phyloP scores from a whole-genome alignment of 2,888 invertebrate genomes.

The Oligia strigilis region DNA sequence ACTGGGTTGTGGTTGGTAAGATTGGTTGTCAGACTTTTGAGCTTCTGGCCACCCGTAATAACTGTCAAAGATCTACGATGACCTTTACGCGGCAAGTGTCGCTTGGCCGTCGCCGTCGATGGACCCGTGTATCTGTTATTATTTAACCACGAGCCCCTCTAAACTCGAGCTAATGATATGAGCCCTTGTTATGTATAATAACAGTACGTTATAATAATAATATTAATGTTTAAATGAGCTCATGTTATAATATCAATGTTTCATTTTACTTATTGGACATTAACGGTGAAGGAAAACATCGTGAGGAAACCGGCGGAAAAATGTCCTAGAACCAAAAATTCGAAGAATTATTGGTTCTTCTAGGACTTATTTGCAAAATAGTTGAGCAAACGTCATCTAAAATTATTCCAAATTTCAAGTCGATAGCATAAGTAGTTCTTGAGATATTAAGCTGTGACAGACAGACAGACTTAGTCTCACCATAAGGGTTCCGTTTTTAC shows the following conservation, averaged over 20 bases:
- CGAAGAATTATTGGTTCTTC: too few relatives aligned
- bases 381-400: too few relatives aligned
- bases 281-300: too few relatives aligned
- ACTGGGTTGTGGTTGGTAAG: too few relatives aligned
- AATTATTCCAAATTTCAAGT: too few relatives aligned
- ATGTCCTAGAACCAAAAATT: too few relatives aligned
- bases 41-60: neutral
- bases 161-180: neutral
- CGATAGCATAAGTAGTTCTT: too few relatives aligned
- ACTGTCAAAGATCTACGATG: neutral
- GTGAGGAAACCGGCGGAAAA: too few relatives aligned
- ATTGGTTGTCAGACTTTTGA: neutral
- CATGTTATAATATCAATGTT: neutral
- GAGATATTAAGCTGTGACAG: too few relatives aligned
- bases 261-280: neutral
- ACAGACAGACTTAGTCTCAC: too few relatives aligned
- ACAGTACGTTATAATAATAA: neutral
- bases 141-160: neutral
- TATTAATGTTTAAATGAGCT: neutral
- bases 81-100: neutral
- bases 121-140: neutral
- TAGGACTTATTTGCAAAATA: too few relatives aligned
- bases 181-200: neutral
- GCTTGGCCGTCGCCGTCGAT: neutral
- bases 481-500: too few relatives aligned